phyloP scores from a whole-genome alignment of 2,888 invertebrate genomes.

The Plemyria rubiginata region DNA sequence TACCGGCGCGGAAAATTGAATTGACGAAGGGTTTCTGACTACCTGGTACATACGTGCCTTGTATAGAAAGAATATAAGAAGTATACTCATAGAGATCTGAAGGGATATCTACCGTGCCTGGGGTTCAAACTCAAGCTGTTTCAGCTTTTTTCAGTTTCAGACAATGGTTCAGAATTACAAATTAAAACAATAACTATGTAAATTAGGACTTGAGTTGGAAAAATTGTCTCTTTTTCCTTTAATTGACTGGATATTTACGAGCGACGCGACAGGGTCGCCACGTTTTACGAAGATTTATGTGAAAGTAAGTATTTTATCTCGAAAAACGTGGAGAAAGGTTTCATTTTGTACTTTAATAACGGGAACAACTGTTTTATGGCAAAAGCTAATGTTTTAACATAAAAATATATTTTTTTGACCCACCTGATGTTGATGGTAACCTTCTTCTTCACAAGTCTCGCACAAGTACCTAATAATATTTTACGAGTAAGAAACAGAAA shows the following conservation, averaged over 20 bases:
- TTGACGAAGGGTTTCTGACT: constrained; percentile 39
- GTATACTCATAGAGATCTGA: too few relatives aligned
- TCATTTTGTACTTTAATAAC: too few relatives aligned
- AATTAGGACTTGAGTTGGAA: constrained; percentile 8
- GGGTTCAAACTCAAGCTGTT: too few relatives aligned
- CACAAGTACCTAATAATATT: too few relatives aligned
- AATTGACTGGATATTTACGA: constrained; percentile 24
- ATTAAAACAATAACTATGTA: constrained; percentile 1
- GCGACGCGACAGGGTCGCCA: background rate
- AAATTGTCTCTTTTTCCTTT: constrained; percentile 12
- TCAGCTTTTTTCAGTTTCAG: too few relatives aligned
- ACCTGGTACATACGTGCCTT: constrained; percentile 24
- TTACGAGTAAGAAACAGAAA: too few relatives aligned
- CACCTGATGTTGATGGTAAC: too few relatives aligned
- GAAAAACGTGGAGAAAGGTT: background rate
- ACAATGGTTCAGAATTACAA: background rate
- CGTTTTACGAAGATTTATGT: constrained; percentile 25
- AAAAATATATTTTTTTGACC: too few relatives aligned
- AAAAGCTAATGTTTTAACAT: too few relatives aligned
- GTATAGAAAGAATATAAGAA: background rate
- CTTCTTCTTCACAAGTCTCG: too few relatives aligned
- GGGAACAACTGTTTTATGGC: too few relatives aligned
- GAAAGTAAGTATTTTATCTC: constrained; percentile 10
- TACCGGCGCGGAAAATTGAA: constrained; percentile 46
- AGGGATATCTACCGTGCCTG: too few relatives aligned